Conservation (phyloP, 2,113 vertebrate species). For the Thamnaconus septentrionalis region DNA sequence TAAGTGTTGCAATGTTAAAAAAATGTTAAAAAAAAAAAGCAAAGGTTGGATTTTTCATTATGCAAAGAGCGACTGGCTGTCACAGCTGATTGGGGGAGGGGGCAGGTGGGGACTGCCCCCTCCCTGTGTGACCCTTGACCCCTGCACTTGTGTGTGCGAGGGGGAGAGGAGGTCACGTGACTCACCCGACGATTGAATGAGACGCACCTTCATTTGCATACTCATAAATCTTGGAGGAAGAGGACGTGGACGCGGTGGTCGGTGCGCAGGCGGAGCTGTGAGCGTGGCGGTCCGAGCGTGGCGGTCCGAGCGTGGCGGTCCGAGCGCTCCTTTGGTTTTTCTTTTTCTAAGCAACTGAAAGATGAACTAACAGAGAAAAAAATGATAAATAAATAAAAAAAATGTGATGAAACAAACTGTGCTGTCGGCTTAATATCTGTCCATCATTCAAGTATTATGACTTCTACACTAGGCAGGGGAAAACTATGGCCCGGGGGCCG, state of each 20-base stretch:
- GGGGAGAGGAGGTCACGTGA: slow-evolving; percentile 56
- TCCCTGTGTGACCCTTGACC: slow-evolving; percentile 64
- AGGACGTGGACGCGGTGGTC: slow-evolving; percentile 14
- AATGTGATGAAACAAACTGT: slow-evolving; percentile 12
- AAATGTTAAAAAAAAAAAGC: slow-evolving; percentile 5
- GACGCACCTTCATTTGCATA: slow-evolving; percentile 67
- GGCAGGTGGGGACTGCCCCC: slow-evolving; percentile 39
- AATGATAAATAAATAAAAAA: no score
- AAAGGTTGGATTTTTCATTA: slow-evolving; percentile 56
- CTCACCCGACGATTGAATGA: slow-evolving; percentile 68
- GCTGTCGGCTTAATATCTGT: slow-evolving; percentile 14
- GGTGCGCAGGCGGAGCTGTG: slow-evolving; percentile 22
- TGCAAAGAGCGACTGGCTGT: slow-evolving; percentile 58
- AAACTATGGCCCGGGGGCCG: no score
- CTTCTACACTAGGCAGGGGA: no score
- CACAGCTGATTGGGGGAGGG: slow-evolving; percentile 51
- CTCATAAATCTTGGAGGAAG: slow-evolving; percentile 54
- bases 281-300: slow-evolving; percentile 39
- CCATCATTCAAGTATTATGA: background rate
- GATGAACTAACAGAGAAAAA: slow-evolving; percentile 69
- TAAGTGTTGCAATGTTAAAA: slow-evolving; percentile 55
- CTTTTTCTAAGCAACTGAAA: slow-evolving; percentile 65
- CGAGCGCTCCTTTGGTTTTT: slow-evolving; percentile 56
- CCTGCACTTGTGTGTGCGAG: slow-evolving; percentile 8
- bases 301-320: slow-evolving; percentile 44